These are phyloP conservation scores for Gnathochromis pfefferi DNA, from an alignment of 2,113 vertebrate species.

Conservation along the genomic window DNA sequence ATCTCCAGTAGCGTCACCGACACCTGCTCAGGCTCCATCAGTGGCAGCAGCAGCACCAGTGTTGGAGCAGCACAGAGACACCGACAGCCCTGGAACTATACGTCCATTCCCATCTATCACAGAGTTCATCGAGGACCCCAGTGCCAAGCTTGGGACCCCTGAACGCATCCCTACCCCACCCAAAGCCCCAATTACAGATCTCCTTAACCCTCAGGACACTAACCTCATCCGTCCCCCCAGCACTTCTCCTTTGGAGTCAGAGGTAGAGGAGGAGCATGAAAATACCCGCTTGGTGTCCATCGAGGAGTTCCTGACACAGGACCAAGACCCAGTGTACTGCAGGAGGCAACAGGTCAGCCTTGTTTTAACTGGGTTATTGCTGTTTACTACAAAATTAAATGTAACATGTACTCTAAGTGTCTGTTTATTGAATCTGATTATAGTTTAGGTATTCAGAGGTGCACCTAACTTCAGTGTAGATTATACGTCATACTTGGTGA, in stretches of 20 bases:
- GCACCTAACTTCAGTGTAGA: background rate
- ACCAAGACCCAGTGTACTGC: slow-evolving; percentile 31
- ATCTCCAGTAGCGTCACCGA: background rate
- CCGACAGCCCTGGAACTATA: slow-evolving; percentile 47
- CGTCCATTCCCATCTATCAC: slow-evolving; percentile 64
- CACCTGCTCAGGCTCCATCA: background rate
- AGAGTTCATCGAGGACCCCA: slow-evolving; percentile 69
- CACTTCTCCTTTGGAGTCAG: slow-evolving; percentile 65
- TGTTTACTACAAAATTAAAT: background rate
- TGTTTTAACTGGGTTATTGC: background rate
- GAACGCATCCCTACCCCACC: slow-evolving; percentile 42
- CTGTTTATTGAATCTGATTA: background rate
- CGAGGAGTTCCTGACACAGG: slow-evolving; percentile 70
- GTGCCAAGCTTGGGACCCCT: slow-evolving; percentile 55
- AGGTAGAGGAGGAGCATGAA: slow-evolving; percentile 64
- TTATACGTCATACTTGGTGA: background rate
- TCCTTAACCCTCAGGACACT: slow-evolving; percentile 34
- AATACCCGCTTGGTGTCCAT: slow-evolving; percentile 71
- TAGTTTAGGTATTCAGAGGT: background rate
- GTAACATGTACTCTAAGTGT: background rate
- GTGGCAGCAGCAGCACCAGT: background rate
- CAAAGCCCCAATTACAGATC: slow-evolving; percentile 26
- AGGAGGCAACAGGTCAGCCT: slow-evolving; percentile 51
- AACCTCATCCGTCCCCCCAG: slow-evolving; percentile 49
- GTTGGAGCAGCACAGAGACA: slow-evolving; percentile 52